phyloP scores from a whole-genome alignment of 2,797 vertebrate genomes.

The Micropoecilia bifurca region DNA sequence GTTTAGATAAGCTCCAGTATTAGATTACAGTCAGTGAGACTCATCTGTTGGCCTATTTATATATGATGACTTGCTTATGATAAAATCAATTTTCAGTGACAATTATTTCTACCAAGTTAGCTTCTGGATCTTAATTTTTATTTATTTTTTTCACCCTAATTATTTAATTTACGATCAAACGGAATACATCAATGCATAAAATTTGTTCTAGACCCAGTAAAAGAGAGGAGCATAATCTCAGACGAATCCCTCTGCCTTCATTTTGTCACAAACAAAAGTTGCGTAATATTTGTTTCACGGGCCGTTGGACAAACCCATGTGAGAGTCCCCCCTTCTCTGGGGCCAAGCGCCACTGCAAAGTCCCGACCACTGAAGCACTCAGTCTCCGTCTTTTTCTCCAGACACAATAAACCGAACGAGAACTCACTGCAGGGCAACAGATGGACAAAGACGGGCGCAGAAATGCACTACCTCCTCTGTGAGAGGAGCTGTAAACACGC shows the following conservation, averaged over 20 bases:
- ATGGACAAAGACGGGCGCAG: constrained; percentile 39
- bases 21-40: constrained; percentile 62
- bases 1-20: constrained; percentile 71
- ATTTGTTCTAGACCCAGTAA: constrained; percentile 4
- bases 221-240: constrained; percentile 18
- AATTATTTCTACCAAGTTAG: not conserved
- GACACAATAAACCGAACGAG: constrained; percentile 38
- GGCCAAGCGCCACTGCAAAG: constrained; percentile 45
- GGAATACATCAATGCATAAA: constrained; percentile 2
- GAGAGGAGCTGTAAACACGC: constrained; percentile 54
- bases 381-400: constrained; percentile 26
- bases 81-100: not conserved
- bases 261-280: constrained; percentile 75
- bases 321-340: constrained; percentile 58
- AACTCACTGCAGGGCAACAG: constrained; percentile 52
- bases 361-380: constrained; percentile 42
- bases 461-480: constrained; percentile 40
- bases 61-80: constrained; percentile 19
- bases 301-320: constrained; percentile 65
- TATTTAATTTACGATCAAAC: constrained; percentile 2
- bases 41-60: constrained; percentile 50
- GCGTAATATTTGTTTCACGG: constrained; percentile 82
- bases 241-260: constrained; percentile 43
- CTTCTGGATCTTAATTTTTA: not conserved
- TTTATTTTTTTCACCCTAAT: not conserved